Base-by-base conservation (phyloP, 2,888 invertebrate genomes). In the Dysmachus trigonus region DNA sequence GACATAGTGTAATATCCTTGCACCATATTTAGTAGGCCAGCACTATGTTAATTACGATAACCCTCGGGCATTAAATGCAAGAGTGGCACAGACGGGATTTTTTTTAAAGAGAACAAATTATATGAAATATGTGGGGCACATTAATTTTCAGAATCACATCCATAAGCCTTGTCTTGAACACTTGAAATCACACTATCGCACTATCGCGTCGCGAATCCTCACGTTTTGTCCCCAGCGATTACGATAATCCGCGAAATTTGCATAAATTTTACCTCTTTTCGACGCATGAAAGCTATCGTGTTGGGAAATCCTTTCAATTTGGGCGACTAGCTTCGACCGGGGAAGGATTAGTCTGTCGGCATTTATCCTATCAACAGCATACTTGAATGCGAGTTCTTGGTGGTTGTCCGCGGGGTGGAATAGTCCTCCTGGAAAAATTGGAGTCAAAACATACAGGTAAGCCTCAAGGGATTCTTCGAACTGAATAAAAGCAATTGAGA, bases 241-340 rank as follows among this genome's bases (percentile, higher is more conserved):
- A 51, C n/a, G 0, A 18, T 51, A 18, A 51, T 51, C 51, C 8
- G 18, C n/a, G 2, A 62, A 53, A 62, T 62, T 62, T 22, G 13
- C 62, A 62, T 74, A 33, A 33, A 89, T 90, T n/a, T 93, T 92
- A 98, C 98, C 98, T 94, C 97, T 94, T 93, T 98, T 98, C 22
- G 98, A 97, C 82, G 98, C 97, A 91, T 97, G 97, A 91, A 98
- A 98, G 92, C 98, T 98, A 92, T 98, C 98, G 90, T 97, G 97
- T 0, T 97, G 96, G 79, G 96, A 96, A 90, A 98, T 96, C 89
- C 96, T 95, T 92, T 98, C 97, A 87, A 98, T 96, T 93, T 97
- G 97, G 38, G 97, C 97, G 87, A 96, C 95, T 85, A 98, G 93
- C 90, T 97, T 95, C n/a, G 97, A 97, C 90, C 97, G 93, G 33